A percentile compares a stretch with the other conserved stretches of the same genome.
These are phyloP conservation scores for Furcula furcula DNA, from an alignment of 2,888 invertebrate species.

Conservation along the genomic window DNA sequence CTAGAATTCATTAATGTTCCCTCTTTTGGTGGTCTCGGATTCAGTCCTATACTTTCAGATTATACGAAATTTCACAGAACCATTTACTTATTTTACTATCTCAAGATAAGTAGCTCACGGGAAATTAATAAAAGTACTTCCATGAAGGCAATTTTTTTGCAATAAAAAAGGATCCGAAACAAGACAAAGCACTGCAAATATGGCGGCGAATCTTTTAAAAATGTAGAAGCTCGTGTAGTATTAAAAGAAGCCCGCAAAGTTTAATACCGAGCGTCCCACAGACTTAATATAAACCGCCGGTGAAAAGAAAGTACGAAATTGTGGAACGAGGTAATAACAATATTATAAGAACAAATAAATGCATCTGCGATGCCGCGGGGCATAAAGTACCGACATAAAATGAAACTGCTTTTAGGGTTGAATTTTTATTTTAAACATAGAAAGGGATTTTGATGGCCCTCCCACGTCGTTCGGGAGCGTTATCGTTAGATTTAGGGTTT, in stretches of 20 bases:
- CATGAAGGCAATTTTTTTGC: too few relatives aligned
- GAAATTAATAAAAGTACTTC: too few relatives aligned
- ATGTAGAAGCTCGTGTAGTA: conserved; percentile 37
- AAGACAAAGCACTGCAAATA: conserved; percentile 25
- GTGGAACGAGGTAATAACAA: conserved; percentile 56
- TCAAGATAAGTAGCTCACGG: too few relatives aligned
- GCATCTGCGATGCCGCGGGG: conserved; percentile 50
- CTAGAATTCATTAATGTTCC: conserved; percentile 41
- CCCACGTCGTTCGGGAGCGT: conserved; percentile 62
- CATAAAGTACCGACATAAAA: conserved; percentile 67
- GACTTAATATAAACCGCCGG: conserved; percentile 39
- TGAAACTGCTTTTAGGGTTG: conserved; percentile 68
- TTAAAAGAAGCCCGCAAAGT: conserved; percentile 45
- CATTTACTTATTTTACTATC: too few relatives aligned
- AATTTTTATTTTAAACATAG: conserved; percentile 82
- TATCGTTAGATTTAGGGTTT: conserved; percentile 72
- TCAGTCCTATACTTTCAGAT: neutral
- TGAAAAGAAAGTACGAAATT: conserved; percentile 47
- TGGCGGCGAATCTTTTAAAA: conserved; percentile 24
- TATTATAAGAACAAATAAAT: conserved; percentile 68
- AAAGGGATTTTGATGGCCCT: conserved; percentile 76
- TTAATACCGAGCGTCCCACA: conserved; percentile 21
- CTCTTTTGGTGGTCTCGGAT: neutral
- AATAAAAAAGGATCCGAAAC: conserved; percentile 4
- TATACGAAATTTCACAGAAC: neutral